Evolutionary conservation across 2,113 vertebrate species (phyloP), one percentile per base, ranked within the genome.

Genomic region (Pelvicachromis taeniatus): DNA sequence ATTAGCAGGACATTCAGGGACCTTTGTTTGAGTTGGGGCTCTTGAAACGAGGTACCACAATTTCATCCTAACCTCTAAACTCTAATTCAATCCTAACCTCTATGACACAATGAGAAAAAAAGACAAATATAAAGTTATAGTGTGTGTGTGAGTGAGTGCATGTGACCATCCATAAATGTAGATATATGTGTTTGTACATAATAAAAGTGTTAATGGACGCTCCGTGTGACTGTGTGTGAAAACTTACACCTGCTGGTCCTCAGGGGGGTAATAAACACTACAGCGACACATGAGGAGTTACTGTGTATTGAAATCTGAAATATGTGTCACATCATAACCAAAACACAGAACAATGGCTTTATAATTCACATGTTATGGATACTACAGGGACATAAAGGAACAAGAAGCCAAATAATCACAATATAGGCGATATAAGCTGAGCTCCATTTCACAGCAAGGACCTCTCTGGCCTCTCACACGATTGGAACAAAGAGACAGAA

Each of bases 231-330:
- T 61, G 11, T 85, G 82, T 80, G 78, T 86, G 92, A 84, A 93
- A 94, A 54, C 77, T 1, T 77, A 93, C 68, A 91, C 91, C 81
- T 3, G 61, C 21, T 21, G 81, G 78, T 81, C 92, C 92, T 91
- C 81, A 13, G 87, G 91, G 88, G 91, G 61, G 93, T 86, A 95
- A 92, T 78, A 55, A 75, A 92, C 73, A 92, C 88, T 31, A n/a
- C 82, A 81, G 58, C 91, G 91, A 92, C 86, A 86, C 82, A 58
- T 88, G 78, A 88, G 91, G 93, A 93, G 78, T 55, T 42, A 53
- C 89, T 61, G 85, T 78, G 92, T 82, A 93, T 89, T 91, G 88
- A 94, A 90, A 93, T 87, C 78, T 90, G 87, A 94, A 94, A 94
- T 89, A 94, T 92, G 92, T 89, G 85, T 85, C 61, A 40, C 88